Percentiles rank a stretch among this genome's conserved stretches.
Conservation (phyloP, 2,888 invertebrate species). For the Aromia moschata region DNA sequence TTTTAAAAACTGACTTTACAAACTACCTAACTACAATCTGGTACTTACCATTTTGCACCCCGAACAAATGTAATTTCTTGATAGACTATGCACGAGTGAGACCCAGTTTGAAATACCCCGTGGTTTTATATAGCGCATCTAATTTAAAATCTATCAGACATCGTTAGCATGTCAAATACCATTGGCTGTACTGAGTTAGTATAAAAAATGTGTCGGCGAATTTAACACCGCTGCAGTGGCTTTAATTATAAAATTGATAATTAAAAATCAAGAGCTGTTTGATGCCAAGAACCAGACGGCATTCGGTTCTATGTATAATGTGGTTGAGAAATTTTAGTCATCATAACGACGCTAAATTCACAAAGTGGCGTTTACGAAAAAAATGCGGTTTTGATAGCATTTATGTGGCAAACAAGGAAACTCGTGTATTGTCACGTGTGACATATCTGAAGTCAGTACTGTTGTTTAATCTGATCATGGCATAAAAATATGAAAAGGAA, state of each 20-base stretch:
- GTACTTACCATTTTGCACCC: conserved; percentile 38
- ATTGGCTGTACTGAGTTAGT: conserved; percentile 40
- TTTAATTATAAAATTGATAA: conserved; percentile 30
- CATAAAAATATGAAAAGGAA: too few relatives aligned
- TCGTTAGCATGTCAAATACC: conserved; percentile 46
- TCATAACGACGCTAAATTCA: too few relatives aligned
- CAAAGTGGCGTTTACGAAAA: too few relatives aligned
- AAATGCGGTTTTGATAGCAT: too few relatives aligned
- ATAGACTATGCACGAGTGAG: conserved; percentile 43
- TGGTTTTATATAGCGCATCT: conserved; percentile 55
- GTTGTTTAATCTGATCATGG: too few relatives aligned
- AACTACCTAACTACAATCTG: too few relatives aligned
- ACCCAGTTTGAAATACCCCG: conserved; percentile 39
- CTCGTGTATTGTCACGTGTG: too few relatives aligned
- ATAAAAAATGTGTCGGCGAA: conserved; percentile 44
- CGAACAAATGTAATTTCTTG: conserved; percentile 33
- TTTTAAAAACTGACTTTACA: too few relatives aligned
- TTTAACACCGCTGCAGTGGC: conserved; percentile 49
- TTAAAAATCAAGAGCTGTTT: conserved; percentile 12
- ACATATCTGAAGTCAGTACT: too few relatives aligned
- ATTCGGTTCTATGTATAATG: too few relatives aligned
- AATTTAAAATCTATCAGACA: conserved; percentile 51
- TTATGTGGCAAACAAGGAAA: too few relatives aligned
- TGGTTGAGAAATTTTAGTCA: too few relatives aligned
- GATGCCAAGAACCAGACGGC: conserved; percentile 34